Evolutionary conservation across 1,140 invertebrate genomes (phyloP).

Genomic region (Drosophila seguyi): DNA sequence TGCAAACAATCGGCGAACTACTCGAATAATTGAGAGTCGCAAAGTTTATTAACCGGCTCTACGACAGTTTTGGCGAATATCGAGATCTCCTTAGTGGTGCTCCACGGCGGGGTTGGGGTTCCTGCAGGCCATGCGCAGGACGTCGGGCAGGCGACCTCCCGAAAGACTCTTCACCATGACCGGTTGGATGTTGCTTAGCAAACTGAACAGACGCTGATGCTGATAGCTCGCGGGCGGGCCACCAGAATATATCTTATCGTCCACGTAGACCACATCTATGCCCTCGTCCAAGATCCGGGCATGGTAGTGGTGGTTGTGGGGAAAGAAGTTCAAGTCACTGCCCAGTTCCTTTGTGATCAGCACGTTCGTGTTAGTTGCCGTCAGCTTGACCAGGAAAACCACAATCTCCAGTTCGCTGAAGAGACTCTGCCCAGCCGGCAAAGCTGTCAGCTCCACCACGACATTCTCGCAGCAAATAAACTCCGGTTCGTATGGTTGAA

Average conservation of each 20-base stretch:
- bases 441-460: constrained; percentile 55
- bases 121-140: constrained; percentile 38
- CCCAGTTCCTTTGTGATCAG: constrained; percentile 64
- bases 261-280: constrained; percentile 64
- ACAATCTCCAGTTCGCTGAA: constrained; percentile 51
- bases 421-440: constrained; percentile 56
- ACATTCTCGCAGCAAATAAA: constrained; percentile 52
- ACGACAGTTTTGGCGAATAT: neutral
- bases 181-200: constrained; percentile 57
- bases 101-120: constrained; percentile 4
- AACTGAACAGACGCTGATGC: constrained; percentile 50
- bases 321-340: constrained; percentile 61
- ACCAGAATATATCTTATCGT: constrained; percentile 45
- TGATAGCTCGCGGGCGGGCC: constrained; percentile 28
- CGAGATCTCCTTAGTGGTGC: neutral
- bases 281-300: constrained; percentile 56
- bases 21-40: constrained; percentile 8
- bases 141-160: constrained; percentile 28
- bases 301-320: constrained; percentile 61
- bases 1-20: constrained; percentile 32
- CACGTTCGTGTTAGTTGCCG: constrained; percentile 27
- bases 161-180: constrained; percentile 41
- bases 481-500: constrained; percentile 61
- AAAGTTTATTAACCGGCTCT: constrained; percentile 34
- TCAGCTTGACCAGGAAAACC: constrained; percentile 56